These are phyloP conservation scores for Halcyon malimbica DNA, from an alignment of 2,113 vertebrate species.

Conservation along the genomic window DNA sequence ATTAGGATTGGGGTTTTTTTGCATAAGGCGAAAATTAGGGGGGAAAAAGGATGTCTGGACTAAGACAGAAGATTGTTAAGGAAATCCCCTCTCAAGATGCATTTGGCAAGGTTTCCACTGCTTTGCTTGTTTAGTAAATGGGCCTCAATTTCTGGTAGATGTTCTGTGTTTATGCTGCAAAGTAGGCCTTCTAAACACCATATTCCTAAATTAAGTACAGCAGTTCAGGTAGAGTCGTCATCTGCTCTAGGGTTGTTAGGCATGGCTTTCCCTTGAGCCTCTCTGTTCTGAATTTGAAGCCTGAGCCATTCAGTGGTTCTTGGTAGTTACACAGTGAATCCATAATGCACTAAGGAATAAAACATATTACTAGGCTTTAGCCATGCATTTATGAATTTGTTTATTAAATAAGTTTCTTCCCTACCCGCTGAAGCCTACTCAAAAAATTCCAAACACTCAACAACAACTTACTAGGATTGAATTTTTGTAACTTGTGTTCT, in stretches of 20 bases:
- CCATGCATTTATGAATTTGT: not conserved
- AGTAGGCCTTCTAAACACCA: not conserved
- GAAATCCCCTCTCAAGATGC: not conserved
- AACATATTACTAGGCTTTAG: not conserved
- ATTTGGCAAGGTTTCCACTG: not conserved
- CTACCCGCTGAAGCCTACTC: not conserved
- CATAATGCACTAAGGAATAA: not conserved
- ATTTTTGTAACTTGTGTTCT: not conserved
- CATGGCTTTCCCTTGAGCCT: not conserved
- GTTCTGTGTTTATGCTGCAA: not conserved
- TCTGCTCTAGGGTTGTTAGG: not conserved
- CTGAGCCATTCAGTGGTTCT: not conserved
- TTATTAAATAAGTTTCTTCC: not conserved
- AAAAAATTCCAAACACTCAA: not conserved
- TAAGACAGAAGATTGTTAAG: not conserved
- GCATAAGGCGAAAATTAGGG: not conserved
- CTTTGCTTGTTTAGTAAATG: not conserved
- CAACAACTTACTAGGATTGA: not conserved
- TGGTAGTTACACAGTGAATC: not conserved
- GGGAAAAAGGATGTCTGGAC: not conserved
- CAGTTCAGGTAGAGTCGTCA: not conserved
- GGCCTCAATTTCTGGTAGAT: not conserved
- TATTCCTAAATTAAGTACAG: not conserved
- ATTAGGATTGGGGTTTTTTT: not conserved
- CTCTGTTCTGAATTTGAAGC: not conserved